A percentile compares a stretch with the other conserved stretches of the same genome.
These are phyloP conservation scores for Drosophila melanica DNA, from an alignment of 1,140 invertebrate species.

Conservation along the genomic window DNA sequence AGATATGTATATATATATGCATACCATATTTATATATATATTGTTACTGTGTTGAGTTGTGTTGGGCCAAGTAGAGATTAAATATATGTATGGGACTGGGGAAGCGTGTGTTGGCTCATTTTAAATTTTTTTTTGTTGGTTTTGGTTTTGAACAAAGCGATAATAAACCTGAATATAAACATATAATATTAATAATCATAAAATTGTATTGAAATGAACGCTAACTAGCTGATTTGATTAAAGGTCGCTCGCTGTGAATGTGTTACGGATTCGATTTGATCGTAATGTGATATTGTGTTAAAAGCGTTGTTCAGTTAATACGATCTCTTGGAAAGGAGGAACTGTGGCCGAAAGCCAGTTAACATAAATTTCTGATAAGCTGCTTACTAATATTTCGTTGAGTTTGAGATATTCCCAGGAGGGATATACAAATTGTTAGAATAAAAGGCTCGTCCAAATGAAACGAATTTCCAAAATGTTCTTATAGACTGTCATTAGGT, in stretches of 20 bases:
- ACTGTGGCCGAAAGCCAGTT: slow-evolving; percentile 13
- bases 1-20: slow-evolving; percentile 5
- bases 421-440: too few species aligned
- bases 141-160: slow-evolving; percentile 67
- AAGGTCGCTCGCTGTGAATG: slow-evolving; percentile 48
- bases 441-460: too few species aligned
- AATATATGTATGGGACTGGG: slow-evolving; percentile 37
- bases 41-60: slow-evolving; percentile 23
- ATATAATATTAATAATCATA: slow-evolving; percentile 82
- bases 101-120: slow-evolving; percentile 52
- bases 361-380: slow-evolving; percentile 13
- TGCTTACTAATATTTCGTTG: too few species aligned
- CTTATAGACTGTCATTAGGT: too few species aligned
- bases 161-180: slow-evolving; percentile 75
- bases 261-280: slow-evolving; percentile 38
- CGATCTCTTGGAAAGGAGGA: slow-evolving; percentile 7
- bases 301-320: slow-evolving; percentile 46
- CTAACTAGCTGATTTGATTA: slow-evolving; percentile 81
- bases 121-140: not conserved
- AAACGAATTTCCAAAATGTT: too few species aligned
- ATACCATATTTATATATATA: slow-evolving; percentile 22
- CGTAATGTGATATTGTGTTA: slow-evolving; percentile 80
- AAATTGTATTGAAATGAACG: slow-evolving; percentile 77
- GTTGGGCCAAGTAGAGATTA: slow-evolving; percentile 16
- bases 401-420: too few species aligned